Conservation (phyloP, 1,140 invertebrate species). For the Neoseiulus cucumeris region DNA sequence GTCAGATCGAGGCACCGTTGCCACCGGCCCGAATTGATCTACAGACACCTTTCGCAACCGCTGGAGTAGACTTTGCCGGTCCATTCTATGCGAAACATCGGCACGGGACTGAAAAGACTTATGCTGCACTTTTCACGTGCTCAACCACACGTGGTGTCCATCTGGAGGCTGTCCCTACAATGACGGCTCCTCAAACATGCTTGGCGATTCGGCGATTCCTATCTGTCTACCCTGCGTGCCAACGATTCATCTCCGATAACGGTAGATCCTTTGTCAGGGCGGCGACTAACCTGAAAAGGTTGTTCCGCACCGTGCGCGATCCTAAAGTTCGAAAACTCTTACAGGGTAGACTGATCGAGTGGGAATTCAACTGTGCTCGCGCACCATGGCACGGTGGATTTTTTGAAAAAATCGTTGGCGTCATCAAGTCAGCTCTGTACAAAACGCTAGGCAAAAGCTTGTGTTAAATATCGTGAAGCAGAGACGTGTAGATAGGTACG, state of each 20-base stretch:
- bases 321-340: not conserved
- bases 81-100: not conserved
- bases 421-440: conserved; percentile 22
- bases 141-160: not conserved
- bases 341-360: not conserved
- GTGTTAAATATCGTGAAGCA: too few relatives aligned
- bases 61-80: not conserved
- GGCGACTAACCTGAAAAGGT: not conserved
- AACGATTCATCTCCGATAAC: not conserved
- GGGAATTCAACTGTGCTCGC: conserved; percentile 25
- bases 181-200: not conserved
- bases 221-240: not conserved
- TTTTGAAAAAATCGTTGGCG: conserved; percentile 26
- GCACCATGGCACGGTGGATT: conserved; percentile 30
- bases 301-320: not conserved
- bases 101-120: not conserved
- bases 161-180: not conserved
- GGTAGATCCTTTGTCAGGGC: not conserved
- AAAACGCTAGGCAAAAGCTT: conserved; percentile 22
- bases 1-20: not conserved
- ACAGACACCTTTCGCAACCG: not conserved
- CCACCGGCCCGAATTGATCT: not conserved
- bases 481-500: too few relatives aligned
- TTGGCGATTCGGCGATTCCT: not conserved
- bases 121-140: not conserved